Evolutionary conservation across 2,113 vertebrate genomes (phyloP).

Genomic region (Amphilophus citrinellus): DNA sequence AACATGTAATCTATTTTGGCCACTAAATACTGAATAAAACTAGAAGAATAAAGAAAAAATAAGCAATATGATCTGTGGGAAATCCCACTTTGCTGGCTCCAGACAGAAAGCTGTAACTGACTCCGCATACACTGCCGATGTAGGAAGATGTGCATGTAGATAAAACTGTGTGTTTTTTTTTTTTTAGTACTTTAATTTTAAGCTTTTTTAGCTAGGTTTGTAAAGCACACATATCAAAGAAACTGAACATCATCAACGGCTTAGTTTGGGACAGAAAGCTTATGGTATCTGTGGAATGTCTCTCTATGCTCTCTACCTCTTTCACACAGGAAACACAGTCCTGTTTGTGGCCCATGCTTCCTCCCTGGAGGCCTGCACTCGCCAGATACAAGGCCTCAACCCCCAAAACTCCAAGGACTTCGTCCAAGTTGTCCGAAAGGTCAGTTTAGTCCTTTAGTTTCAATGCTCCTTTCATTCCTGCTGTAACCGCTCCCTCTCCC

Average conservation of each 20-base stretch:
- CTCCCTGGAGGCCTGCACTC: conserved; percentile 97
- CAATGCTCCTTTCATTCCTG: neutral
- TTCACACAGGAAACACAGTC: conserved; percentile 90
- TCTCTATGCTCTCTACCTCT: conserved; percentile 41
- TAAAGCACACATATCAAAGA: neutral
- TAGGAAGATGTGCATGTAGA: neutral
- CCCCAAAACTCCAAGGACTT: conserved; percentile 99
- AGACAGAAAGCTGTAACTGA: neutral
- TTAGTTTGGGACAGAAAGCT: conserved; percentile 21
- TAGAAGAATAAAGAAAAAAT: neutral
- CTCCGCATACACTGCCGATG: neutral
- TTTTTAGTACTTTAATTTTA: neutral
- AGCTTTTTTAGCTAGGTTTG: neutral
- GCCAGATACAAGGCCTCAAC: conserved; percentile 94
- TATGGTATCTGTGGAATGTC: conserved; percentile 39
- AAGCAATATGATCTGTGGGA: neutral
- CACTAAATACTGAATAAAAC: neutral
- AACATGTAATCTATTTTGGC: neutral
- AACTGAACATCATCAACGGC: neutral
- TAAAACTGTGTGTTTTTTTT: neutral
- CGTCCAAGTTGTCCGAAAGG: conserved; percentile 98
- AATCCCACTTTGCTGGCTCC: neutral
- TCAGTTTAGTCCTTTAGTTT: conserved; percentile 62
- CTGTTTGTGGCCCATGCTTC: conserved; percentile 97
- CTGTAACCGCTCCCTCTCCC: neutral